Evolutionary conservation across 2,113 vertebrate genomes (phyloP).

Genomic region (Nibea albiflora): DNA sequence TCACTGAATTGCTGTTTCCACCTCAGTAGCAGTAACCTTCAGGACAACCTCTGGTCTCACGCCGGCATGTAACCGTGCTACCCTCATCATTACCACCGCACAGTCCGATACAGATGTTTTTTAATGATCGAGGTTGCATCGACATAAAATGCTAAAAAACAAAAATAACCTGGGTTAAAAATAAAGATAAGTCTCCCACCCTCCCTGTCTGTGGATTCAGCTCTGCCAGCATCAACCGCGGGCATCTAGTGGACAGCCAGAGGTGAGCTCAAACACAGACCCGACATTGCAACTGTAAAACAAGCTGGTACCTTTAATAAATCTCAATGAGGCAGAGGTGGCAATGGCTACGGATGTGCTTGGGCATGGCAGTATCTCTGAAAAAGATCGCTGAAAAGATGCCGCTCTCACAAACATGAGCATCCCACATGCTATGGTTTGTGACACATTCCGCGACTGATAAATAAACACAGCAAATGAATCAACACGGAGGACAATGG

Average conservation of each 20-base stretch:
- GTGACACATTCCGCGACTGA: too few species aligned
- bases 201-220: background rate
- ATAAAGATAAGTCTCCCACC: background rate
- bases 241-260: background rate
- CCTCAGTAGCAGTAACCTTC: slow-evolving; percentile 6
- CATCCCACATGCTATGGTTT: too few species aligned
- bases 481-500: too few species aligned
- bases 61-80: background rate
- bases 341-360: background rate
- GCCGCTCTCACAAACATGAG: too few species aligned
- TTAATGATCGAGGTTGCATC: background rate
- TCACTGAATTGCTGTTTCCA: slow-evolving; percentile 41
- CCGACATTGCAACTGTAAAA: background rate
- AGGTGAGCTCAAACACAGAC: background rate
- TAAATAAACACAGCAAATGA: too few species aligned
- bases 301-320: background rate
- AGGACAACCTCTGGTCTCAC: slow-evolving; percentile 31
- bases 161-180: background rate
- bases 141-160: background rate
- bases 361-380: background rate
- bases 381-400: too few species aligned
- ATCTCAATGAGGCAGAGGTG: too few species aligned
- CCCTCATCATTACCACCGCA: slow-evolving; percentile 8
- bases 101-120: background rate
- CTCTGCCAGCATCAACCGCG: background rate